Percentiles rank a stretch among this genome's conserved stretches.
phyloP scores from a whole-genome alignment of 2,113 vertebrate species.

The Alethe castanea region DNA sequence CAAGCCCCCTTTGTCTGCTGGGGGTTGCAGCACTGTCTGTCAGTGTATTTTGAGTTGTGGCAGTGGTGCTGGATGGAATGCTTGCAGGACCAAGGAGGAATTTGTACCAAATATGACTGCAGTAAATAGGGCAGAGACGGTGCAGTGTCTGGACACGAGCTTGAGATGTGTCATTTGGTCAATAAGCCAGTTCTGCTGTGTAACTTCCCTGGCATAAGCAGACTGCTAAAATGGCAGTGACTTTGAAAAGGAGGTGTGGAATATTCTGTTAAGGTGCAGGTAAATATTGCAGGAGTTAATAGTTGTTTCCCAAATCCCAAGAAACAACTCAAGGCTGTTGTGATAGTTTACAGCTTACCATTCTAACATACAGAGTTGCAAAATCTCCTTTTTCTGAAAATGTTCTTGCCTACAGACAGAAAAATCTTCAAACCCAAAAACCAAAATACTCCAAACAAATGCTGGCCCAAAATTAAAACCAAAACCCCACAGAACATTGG shows the following conservation, averaged over 20 bases:
- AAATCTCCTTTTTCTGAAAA: neutral
- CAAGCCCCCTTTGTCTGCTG: neutral
- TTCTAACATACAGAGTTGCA: neutral
- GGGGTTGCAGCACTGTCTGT: rapidly evolving
- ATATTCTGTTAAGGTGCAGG: neutral
- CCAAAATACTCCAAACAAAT: neutral
- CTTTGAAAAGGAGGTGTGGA: neutral
- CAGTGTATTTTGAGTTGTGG: neutral
- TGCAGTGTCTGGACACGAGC: neutral
- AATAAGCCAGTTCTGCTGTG: neutral
- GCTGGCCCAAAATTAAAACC: neutral
- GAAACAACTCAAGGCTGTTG: neutral
- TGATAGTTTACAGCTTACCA: neutral
- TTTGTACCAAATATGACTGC: neutral
- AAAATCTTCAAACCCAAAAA: neutral
- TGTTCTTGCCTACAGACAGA: neutral
- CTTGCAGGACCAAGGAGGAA: neutral
- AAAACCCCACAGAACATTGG: neutral
- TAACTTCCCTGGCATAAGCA: neutral
- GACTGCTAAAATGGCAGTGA: neutral
- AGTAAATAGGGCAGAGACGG: neutral
- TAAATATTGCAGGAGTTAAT: neutral
- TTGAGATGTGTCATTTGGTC: neutral
- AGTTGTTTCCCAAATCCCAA: neutral
- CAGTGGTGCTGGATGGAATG: rapidly evolving